A percentile compares a stretch with the other conserved stretches of the same genome.
Evolutionary conservation across 30 jellyfish, hydroid and myxozoan genomes (phyloP).

Genomic region (Chironex yamaguchii): DNA sequence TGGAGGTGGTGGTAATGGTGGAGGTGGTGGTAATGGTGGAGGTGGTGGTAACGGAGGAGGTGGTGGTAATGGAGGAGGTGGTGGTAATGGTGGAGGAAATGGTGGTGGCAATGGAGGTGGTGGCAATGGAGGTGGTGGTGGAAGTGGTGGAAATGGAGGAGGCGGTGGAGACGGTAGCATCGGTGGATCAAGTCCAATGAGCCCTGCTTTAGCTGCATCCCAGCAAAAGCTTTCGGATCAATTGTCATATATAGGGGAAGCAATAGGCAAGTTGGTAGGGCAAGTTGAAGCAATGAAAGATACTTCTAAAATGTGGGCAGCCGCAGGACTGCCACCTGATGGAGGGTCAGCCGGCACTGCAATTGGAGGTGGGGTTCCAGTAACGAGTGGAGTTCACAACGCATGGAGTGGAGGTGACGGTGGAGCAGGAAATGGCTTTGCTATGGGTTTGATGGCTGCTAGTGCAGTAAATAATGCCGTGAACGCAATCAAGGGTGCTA

Average conservation of each 20-base stretch:
- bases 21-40: not conserved
- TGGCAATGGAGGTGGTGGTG: constrained; percentile 89
- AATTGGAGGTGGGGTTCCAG: constrained; percentile 44
- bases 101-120: constrained; percentile 84
- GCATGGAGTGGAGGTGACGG: constrained; percentile 61
- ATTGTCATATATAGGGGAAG: constrained; percentile 66
- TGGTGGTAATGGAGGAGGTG: constrained; percentile 15
- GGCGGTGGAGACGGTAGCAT: constrained; percentile 75
- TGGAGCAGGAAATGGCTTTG: constrained; percentile 33
- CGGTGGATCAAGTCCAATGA: constrained; percentile 45
- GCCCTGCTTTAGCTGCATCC: constrained; percentile 78
- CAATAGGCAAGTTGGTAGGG: constrained; percentile 86
- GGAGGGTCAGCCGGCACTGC: constrained; percentile 52
- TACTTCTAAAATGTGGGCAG: constrained; percentile 76
- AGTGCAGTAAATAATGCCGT: constrained; percentile 1
- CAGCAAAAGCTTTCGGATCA: constrained; percentile 58
- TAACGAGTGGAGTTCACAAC: constrained; percentile 45
- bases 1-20: not conserved
- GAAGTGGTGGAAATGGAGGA: constrained; percentile 73
- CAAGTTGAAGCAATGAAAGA: constrained; percentile 90
- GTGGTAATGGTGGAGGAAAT: constrained; percentile 57
- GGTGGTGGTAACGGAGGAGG: constrained; percentile 31
- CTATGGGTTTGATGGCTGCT: constrained; percentile 13
- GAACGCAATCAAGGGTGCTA: constrained; percentile 5
- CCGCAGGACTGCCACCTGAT: constrained; percentile 67